Percentiles rank a stretch among this genome's conserved stretches.
phyloP scores from a whole-genome alignment of 2,888 invertebrate species.

The Orchestes rusci region DNA sequence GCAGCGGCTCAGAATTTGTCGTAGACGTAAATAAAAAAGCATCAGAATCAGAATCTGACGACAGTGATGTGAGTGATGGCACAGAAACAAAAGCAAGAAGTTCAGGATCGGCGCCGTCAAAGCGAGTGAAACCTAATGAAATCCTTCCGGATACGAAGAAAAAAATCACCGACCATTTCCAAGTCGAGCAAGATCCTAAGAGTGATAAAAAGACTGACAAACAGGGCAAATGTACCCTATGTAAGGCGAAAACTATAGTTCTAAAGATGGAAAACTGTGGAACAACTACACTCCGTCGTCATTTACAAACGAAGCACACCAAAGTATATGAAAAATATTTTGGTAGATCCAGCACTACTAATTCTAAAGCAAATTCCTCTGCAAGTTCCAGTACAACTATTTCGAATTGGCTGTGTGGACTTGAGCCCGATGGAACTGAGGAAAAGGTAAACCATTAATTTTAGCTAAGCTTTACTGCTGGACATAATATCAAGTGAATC shows the following conservation, averaged over 20 bases:
- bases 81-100: not conserved
- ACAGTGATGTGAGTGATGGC: not conserved
- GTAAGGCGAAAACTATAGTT: not conserved
- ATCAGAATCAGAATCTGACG: constrained; percentile 4
- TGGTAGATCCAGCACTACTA: constrained; percentile 3
- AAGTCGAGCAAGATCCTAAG: constrained; percentile 4
- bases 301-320: constrained; percentile 1
- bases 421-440: too few species aligned
- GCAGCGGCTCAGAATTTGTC: constrained; percentile 3
- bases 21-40: constrained; percentile 1
- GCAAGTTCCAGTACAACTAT: not conserved
- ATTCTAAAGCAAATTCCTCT: constrained; percentile 1
- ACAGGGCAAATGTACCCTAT: not conserved
- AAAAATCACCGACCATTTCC: constrained; percentile 1
- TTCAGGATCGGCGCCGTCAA: not conserved
- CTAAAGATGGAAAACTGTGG: constrained; percentile 2
- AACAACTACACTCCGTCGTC: not conserved
- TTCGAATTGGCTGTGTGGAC: not conserved
- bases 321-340: not conserved
- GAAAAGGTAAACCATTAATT: too few species aligned
- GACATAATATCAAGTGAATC: too few species aligned
- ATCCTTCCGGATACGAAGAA: not conserved
- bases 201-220: constrained; percentile 4
- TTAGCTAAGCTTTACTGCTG: too few species aligned
- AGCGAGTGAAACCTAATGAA: constrained; percentile 1